phyloP scores from a whole-genome alignment of 2,888 invertebrate species.

The Pseudolycoriella hygida region DNA sequence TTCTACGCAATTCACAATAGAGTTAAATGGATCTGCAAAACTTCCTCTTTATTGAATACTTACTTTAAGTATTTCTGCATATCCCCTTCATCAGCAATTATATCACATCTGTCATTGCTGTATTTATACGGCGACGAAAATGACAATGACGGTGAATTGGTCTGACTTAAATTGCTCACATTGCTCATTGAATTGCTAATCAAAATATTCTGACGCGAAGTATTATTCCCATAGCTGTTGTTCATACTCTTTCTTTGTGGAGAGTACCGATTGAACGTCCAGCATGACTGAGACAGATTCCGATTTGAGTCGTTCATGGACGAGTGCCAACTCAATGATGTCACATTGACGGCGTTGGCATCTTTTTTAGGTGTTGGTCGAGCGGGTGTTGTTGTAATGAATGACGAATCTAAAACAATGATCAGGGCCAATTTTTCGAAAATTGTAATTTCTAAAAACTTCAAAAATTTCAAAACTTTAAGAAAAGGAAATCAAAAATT shows the following conservation, averaged over 20 bases:
- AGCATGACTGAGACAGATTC: slow-evolving; percentile 8
- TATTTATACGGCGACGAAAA: slow-evolving; percentile 21
- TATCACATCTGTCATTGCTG: slow-evolving; percentile 16
- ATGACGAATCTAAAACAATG: slow-evolving; percentile 18
- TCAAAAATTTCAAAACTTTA: too few species aligned
- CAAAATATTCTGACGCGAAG: slow-evolving; percentile 1
- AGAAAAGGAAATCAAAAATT: too few species aligned
- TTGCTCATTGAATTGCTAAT: slow-evolving; percentile 14
- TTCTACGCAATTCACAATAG: neutral
- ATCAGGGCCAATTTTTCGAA: too few species aligned
- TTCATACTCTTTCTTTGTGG: neutral
- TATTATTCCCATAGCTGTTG: neutral
- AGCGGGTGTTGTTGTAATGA: slow-evolving; percentile 12
- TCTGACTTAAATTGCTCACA: neutral
- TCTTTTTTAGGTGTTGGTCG: slow-evolving; percentile 6
- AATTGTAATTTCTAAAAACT: too few species aligned
- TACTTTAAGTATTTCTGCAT: slow-evolving; percentile 31
- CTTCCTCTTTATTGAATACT: slow-evolving; percentile 12
- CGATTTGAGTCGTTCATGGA: slow-evolving; percentile 22
- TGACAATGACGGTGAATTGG: slow-evolving; percentile 11
- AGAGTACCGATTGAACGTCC: slow-evolving; percentile 3
- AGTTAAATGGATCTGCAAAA: neutral
- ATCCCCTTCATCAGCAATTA: slow-evolving; percentile 32
- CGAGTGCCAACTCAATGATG: slow-evolving; percentile 27
- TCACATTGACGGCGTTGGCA: slow-evolving; percentile 14